These are phyloP conservation scores for Ctenomys sociabilis DNA, from an alignment of 2,113 vertebrate genomes.

Conservation along the genomic window DNA sequence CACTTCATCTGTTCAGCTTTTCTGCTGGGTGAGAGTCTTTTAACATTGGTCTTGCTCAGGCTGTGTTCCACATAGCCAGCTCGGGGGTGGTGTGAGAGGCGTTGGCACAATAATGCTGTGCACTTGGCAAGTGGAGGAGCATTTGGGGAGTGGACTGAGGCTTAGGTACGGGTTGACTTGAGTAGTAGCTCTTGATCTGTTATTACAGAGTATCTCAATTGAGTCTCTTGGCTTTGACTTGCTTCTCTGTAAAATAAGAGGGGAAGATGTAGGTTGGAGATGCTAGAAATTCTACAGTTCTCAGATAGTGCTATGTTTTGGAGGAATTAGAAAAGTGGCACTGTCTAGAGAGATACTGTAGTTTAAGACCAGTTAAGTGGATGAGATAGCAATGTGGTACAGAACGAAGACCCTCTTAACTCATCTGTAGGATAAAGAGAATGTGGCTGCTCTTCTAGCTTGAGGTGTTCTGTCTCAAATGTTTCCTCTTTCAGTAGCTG, in stretches of 20 bases:
- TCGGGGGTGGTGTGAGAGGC: background rate
- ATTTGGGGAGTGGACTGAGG: background rate
- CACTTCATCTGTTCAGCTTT: background rate
- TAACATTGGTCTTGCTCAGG: background rate
- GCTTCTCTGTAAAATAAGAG: background rate
- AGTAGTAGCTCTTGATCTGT: background rate
- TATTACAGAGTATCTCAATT: background rate
- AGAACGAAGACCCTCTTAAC: background rate
- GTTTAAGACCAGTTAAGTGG: background rate
- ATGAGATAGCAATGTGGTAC: background rate
- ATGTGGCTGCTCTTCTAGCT: background rate
- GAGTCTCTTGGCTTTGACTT: background rate
- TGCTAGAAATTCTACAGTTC: background rate
- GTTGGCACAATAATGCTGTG: background rate
- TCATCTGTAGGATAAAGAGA: background rate
- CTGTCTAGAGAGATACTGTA: background rate
- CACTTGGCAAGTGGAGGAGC: background rate
- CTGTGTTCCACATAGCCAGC: background rate
- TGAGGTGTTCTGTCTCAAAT: background rate
- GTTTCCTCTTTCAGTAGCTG: background rate
- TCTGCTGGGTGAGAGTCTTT: background rate
- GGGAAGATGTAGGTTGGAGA: background rate
- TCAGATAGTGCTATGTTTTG: background rate
- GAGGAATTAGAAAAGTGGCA: constrained; percentile 2
- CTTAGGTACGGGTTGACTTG: background rate